Conservation (phyloP, 2,888 invertebrate species). For the Philhelius pedissequus region DNA sequence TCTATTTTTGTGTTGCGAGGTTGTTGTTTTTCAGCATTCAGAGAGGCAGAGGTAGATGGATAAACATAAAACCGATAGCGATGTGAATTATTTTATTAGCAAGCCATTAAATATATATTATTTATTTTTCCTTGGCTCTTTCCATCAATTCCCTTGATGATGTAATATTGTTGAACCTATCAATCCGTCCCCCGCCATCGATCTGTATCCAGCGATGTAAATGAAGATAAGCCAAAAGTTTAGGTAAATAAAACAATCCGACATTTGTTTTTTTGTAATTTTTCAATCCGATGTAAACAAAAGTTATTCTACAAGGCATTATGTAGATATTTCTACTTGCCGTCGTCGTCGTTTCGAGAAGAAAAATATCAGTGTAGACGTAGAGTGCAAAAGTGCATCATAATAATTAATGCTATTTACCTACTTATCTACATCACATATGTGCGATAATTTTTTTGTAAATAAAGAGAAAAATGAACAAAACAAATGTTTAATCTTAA, state of each 20-base stretch:
- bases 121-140: not conserved
- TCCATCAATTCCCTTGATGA: not conserved
- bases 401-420: not conserved
- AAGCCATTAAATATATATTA: not conserved
- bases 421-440: not conserved
- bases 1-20: slow-evolving; percentile 31
- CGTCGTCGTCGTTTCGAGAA: not conserved
- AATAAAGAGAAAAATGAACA: not conserved
- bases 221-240: not conserved
- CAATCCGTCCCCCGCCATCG: not conserved
- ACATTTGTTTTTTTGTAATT: not conserved
- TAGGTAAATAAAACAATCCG: not conserved
- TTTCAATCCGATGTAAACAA: slow-evolving; percentile 19
- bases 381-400: too few species aligned
- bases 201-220: not conserved
- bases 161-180: not conserved
- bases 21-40: not conserved
- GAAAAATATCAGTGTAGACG: not conserved
- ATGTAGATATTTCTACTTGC: not conserved
- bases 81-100: slow-evolving; percentile 7
- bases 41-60: not conserved
- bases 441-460: not conserved
- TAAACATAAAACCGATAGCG: not conserved
- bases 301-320: not conserved
- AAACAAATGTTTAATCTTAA: slow-evolving; percentile 10